Conservation (phyloP, 2,113 vertebrate species). For the Varanus salvator region DNA sequence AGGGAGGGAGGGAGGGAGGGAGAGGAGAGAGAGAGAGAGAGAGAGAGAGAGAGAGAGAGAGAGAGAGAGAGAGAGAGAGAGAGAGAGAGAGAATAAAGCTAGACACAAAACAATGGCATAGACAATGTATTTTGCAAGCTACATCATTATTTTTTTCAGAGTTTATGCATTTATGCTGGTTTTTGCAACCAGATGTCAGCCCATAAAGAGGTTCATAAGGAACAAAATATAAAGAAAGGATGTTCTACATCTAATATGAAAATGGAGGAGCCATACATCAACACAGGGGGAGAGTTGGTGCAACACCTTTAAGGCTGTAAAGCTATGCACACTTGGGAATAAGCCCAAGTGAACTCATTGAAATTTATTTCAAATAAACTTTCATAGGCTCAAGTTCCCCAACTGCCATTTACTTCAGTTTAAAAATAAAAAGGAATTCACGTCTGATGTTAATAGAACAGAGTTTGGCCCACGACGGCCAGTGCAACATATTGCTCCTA, state of each 20-base stretch:
- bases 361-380: neutral
- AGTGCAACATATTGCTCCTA: slow-evolving; percentile 15
- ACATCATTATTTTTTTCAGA: slow-evolving; percentile 42
- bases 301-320: slow-evolving; percentile 34
- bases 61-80: slow-evolving; percentile 17
- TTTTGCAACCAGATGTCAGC: slow-evolving; percentile 51
- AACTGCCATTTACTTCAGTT: neutral
- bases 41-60: too few species aligned
- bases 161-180: slow-evolving; percentile 55
- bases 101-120: slow-evolving; percentile 63
- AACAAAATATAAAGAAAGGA: slow-evolving; percentile 59
- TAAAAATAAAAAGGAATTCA: neutral
- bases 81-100: neutral
- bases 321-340: neutral
- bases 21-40: too few species aligned
- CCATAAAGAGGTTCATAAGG: slow-evolving; percentile 58
- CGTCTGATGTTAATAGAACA: slow-evolving; percentile 1
- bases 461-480: neutral
- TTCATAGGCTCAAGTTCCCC: neutral
- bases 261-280: slow-evolving; percentile 50
- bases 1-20: too few species aligned
- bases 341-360: neutral
- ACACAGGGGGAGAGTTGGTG: neutral
- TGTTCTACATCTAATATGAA: slow-evolving; percentile 56
- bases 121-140: slow-evolving; percentile 67